Base-by-base conservation (phyloP, 2,888 invertebrate genomes). In the Tetheella fluctuosa region DNA sequence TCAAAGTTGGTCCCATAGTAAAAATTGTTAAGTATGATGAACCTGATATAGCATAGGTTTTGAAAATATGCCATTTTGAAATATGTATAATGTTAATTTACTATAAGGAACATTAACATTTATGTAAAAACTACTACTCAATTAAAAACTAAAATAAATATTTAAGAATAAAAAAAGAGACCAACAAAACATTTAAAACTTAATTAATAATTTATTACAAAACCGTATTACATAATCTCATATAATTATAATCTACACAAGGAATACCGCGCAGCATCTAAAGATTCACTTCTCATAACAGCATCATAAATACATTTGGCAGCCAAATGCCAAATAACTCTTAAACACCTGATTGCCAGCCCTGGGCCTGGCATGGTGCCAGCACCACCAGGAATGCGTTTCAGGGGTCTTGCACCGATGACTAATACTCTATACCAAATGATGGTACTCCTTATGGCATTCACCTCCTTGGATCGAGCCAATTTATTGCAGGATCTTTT, bases 261-360 rank as follows among this genome's bases (percentile, higher is more conserved):
- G 48, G 48, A 60, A 67, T 64, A 62, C 64, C 60, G 56, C 60
- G 58, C 62, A 60, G 63, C 63, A 73, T 76, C 64, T 63, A 54
- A 58, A 61, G 67, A 55, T 55, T 12, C 25, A 34, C 13, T 34
- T 55, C 23, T 34, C 55, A 34, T 34, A 37, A 34, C 13, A 34
- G 55, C 34, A 55, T 20, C 30, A 54, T 55, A 55, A 55, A 34
- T 34, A 67, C 64, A 62, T 64, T 67, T 20, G 56, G 58, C 55
- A 66, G 67, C 62, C 63, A 75, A 78, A 81, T 78, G 70, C 74
- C 73, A 71, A 68, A 71, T 73, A 76, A 64, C 74, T 74, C 73
- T 75, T 76, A 73, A 73, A 79, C 80, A 80, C 79, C 80, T 79
- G 79, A 80, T 76, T 61, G 64, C 66, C 58, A 63, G 60, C 66